These are phyloP conservation scores for Holothuria scabra DNA, from an alignment of 53 echinoderm and acorn worm genomes.

Conservation along the genomic window DNA sequence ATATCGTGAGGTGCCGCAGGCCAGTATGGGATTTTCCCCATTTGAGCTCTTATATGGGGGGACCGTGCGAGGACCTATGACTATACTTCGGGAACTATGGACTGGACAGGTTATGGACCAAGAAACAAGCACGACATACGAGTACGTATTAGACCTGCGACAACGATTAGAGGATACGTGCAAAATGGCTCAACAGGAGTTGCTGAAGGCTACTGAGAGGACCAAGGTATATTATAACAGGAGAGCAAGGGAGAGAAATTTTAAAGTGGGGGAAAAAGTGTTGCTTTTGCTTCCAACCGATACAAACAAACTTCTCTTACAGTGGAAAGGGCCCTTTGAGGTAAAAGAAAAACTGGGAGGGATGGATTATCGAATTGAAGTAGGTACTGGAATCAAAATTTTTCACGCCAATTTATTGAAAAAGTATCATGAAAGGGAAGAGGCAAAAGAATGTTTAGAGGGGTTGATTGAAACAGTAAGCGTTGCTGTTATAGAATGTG, in stretches of 20 bases:
- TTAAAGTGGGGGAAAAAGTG: slow-evolving; percentile 56
- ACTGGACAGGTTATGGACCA: slow-evolving; percentile 1
- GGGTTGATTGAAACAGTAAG: background rate
- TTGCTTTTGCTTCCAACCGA: slow-evolving; percentile 59
- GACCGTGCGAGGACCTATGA: slow-evolving; percentile 37
- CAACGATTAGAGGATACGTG: slow-evolving; percentile 50
- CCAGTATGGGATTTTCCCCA: slow-evolving; percentile 32
- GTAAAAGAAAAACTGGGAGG: slow-evolving; percentile 48
- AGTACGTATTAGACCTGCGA: slow-evolving; percentile 40
- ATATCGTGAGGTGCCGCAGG: slow-evolving; percentile 32
- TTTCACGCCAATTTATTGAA: too few relatives aligned
- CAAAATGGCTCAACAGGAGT: slow-evolving; percentile 35
- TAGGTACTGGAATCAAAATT: slow-evolving; percentile 37
- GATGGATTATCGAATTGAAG: slow-evolving; percentile 49
- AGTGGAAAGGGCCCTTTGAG: slow-evolving; percentile 65
- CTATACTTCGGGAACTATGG: slow-evolving; percentile 32
- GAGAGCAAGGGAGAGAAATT: slow-evolving; percentile 47
- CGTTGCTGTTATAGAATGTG: slow-evolving; percentile 23
- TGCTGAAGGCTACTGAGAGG: slow-evolving; percentile 32
- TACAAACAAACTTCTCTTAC: slow-evolving; percentile 54
- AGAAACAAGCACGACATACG: slow-evolving; percentile 32
- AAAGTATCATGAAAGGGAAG: slow-evolving; percentile 38
- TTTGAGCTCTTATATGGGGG: slow-evolving; percentile 36
- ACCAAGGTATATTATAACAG: slow-evolving; percentile 26
- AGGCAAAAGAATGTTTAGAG: slow-evolving; percentile 21